Evolutionary conservation across 2,888 invertebrate species (phyloP).

Genomic region (Nomada goodeniana): DNA sequence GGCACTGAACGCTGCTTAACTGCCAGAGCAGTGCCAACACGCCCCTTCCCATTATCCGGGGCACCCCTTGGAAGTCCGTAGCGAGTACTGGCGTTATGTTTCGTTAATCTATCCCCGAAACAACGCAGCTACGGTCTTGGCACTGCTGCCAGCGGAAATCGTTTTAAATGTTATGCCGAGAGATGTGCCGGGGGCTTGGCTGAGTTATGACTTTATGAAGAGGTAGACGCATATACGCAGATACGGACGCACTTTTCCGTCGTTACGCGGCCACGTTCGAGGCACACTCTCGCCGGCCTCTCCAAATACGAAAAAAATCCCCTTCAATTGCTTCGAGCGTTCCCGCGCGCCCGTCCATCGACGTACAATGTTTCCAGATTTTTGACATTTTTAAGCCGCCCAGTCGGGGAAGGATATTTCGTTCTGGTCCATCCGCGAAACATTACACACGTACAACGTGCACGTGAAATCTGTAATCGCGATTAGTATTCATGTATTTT

Average conservation of each 20-base stretch:
- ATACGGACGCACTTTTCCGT: constrained; percentile 51
- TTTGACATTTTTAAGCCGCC: constrained; percentile 42
- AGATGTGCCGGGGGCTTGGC: constrained; percentile 79
- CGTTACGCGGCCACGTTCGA: constrained; percentile 17
- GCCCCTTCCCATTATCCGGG: constrained; percentile 79
- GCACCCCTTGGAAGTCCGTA: constrained; percentile 79
- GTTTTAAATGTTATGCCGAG: constrained; percentile 84
- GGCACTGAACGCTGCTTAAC: constrained; percentile 80
- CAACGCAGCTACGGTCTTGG: constrained; percentile 83
- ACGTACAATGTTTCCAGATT: constrained; percentile 38
- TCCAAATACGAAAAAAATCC: constrained; percentile 60
- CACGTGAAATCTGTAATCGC: background rate
- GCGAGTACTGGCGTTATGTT: constrained; percentile 83
- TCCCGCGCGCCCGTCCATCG: constrained; percentile 31
- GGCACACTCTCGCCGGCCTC: constrained; percentile 25
- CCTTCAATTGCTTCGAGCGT: constrained; percentile 55
- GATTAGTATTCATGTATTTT: constrained; percentile 3
- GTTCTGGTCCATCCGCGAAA: constrained; percentile 14
- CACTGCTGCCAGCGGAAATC: constrained; percentile 84
- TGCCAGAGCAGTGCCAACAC: constrained; percentile 82
- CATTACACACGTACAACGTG: background rate
- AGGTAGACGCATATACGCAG: constrained; percentile 74
- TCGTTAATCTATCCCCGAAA: constrained; percentile 84
- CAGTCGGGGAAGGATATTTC: constrained; percentile 36
- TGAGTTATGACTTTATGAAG: constrained; percentile 84